Evolutionary conservation across 2,797 vertebrate species (phyloP).

Genomic region (Anomalospiza imberbis): DNA sequence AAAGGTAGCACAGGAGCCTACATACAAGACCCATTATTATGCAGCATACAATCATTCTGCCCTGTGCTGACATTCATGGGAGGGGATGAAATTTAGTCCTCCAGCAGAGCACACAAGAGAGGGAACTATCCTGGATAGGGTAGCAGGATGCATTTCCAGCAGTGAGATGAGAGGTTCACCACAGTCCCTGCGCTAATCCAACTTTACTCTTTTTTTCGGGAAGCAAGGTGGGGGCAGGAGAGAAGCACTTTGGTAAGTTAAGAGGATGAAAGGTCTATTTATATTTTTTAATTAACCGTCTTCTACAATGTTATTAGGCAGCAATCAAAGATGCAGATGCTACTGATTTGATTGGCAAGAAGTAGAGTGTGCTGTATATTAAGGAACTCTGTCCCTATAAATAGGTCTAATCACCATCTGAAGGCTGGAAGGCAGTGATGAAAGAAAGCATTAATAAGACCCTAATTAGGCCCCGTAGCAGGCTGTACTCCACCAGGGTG

Average conservation of each 20-base stretch:
- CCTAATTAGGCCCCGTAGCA: slow-evolving; percentile 57
- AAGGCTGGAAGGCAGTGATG: slow-evolving; percentile 53
- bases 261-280: slow-evolving; percentile 75
- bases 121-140: not conserved
- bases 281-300: slow-evolving; percentile 77
- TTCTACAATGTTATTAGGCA: slow-evolving; percentile 74
- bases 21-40: not conserved
- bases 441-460: slow-evolving; percentile 53
- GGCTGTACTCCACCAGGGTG: slow-evolving; percentile 18
- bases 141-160: not conserved
- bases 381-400: slow-evolving; percentile 74
- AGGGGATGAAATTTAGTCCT: not conserved
- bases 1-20: not conserved
- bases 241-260: slow-evolving; percentile 47
- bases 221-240: not conserved
- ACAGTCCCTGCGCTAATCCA: not conserved
- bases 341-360: slow-evolving; percentile 76
- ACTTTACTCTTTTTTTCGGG: not conserved
- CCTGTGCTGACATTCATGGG: not conserved
- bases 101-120: not conserved
- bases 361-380: slow-evolving; percentile 67
- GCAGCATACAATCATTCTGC: not conserved
- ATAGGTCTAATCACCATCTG: slow-evolving; percentile 74
- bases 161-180: not conserved
- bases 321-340: slow-evolving; percentile 77